Conservation (phyloP, 2,113 vertebrate species). For the Heterocephalus glaber region DNA sequence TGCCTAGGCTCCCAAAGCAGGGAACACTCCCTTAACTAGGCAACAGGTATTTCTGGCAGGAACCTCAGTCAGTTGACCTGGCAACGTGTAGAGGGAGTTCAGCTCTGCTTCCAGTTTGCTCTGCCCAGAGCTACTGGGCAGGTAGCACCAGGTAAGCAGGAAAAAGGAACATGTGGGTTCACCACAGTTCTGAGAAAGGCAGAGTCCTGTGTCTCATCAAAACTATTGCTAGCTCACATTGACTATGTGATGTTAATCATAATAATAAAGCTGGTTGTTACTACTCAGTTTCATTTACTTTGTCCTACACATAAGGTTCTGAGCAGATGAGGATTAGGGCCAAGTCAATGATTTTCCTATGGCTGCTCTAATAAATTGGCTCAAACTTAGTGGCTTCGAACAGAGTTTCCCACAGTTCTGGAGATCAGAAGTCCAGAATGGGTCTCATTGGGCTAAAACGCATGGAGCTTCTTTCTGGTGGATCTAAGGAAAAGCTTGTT, state of each 20-base stretch:
- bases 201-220: not conserved
- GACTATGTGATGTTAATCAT: not conserved
- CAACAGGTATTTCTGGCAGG: conserved; percentile 56
- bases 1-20: conserved; percentile 73
- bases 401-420: not conserved
- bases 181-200: conserved; percentile 7
- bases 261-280: not conserved
- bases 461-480: not conserved
- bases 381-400: not conserved
- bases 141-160: not conserved
- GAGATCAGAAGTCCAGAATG: not conserved
- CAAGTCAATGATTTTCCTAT: not conserved
- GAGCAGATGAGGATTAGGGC: not conserved
- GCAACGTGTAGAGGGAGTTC: not conserved
- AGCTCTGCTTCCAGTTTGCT: conserved; percentile 26
- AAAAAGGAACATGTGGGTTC: not conserved
- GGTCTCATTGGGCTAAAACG: not conserved
- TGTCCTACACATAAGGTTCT: not conserved
- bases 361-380: not conserved
- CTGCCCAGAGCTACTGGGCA: not conserved
- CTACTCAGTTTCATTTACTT: not conserved
- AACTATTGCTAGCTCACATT: not conserved
- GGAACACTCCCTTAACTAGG: conserved; percentile 61
- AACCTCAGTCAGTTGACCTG: conserved; percentile 29
- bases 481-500: not conserved